Base-by-base conservation (phyloP, 2,113 vertebrate genomes). In the Theristicus caerulescens region DNA sequence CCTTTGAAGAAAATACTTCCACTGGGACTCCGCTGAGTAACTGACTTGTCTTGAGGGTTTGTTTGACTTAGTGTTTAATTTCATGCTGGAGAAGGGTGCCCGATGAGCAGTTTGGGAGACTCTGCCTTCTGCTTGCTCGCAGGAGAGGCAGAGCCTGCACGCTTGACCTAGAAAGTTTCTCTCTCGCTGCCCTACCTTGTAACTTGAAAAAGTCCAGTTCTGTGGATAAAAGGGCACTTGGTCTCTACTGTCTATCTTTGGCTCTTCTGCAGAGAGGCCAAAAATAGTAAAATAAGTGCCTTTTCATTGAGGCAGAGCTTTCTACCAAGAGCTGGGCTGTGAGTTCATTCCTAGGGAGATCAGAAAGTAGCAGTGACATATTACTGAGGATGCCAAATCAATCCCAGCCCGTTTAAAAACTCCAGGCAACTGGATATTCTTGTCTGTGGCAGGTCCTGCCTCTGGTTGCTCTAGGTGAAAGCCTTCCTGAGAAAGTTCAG, bases 71-170 rank as follows among this genome's bases (percentile, higher is more conserved):
- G 13, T 26, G 82, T 82, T 93, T 36, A 9, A 47, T 81, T 86
- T 47, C 54, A 2, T 2, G 4, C 22, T 15, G 84, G 16, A 82
- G 78, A 85, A 57, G 34, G 47, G 21, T 83, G 24, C 59, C 44
- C 34, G 72, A 11, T 0, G 3, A 11, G 82, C 2, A 1, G 26
- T 27, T 38, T 1, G 58, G 62, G 67, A 74, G 64, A 6, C 19
- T 71, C 42, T 13, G 29, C 52, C 83, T 67, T 13, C 71, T 59
- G 16, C 38, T 71, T 5, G 46, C 65, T 73, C 46, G 2, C n/a
- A 16, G 55, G 40, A 3, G 55, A 29, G 25, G 31, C 70, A 4
- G 36, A 38, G 24, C 1, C 0, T 11, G n/a, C 16, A 7, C 21
- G 0, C 24, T 49, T 27, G 40, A 22, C 86, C 69, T 73, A 82